Evolutionary conservation across 2,888 invertebrate genomes (phyloP).

Genomic region (Icerya purchasi): DNA sequence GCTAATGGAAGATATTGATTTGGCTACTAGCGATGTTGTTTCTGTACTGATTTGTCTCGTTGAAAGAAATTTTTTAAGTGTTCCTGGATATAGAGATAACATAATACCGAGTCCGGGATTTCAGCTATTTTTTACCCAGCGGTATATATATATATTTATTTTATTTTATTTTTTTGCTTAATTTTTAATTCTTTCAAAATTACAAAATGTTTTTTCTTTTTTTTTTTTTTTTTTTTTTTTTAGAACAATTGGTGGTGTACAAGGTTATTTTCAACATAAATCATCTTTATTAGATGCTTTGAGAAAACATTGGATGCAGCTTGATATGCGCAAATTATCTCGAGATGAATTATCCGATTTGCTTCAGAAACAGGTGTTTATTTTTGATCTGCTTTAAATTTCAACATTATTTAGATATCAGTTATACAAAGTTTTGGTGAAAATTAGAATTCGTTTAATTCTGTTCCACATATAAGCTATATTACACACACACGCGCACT

Average conservation of each 20-base stretch:
- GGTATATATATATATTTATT: no score
- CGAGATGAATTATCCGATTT: conserved; percentile 51
- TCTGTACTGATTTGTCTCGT: conserved; percentile 66
- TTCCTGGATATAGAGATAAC: conserved; percentile 73
- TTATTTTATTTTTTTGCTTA: no score
- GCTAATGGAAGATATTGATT: conserved; percentile 84
- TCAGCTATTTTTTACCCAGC: conserved; percentile 77
- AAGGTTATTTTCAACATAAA: conserved; percentile 31
- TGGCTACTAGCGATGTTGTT: conserved; percentile 78
- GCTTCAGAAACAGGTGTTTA: conserved; percentile 32
- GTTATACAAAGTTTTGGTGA: no score
- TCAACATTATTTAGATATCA: no score
- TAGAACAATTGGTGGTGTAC: conserved; percentile 36
- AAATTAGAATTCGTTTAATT: no score
- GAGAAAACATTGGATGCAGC: conserved; percentile 60
- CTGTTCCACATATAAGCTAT: no score
- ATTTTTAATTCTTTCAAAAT: no score
- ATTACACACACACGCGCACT: no score
- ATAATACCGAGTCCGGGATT: conserved; percentile 65
- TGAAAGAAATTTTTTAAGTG: conserved; percentile 56
- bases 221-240: conserved; percentile 20
- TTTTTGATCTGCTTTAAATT: no score
- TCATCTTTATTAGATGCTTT: conserved; percentile 39
- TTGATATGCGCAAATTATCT: conserved; percentile 59
- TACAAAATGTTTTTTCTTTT: no score